Base-by-base conservation (phyloP, 2,888 invertebrate genomes). In the Lepidocyrtoides sp. region DNA sequence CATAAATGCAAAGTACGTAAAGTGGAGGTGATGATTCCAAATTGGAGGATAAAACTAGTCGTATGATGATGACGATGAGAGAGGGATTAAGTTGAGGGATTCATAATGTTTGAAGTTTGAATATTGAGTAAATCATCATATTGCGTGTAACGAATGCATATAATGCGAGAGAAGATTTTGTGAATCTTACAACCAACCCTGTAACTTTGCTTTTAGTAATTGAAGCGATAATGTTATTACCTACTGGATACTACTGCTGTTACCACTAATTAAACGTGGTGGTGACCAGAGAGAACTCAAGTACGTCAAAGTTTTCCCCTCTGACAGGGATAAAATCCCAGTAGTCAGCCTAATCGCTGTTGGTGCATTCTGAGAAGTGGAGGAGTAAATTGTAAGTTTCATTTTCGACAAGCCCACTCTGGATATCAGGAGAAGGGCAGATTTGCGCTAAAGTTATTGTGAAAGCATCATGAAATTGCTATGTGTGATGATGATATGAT, bases 71-170 rank as follows among this genome's bases (percentile, higher is more conserved):
- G 77, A 77, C 44, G 72, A 75, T 75, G 72, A 75, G 26, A 29
- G 48, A 29, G 51, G 77, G 51, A 77, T 77, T 72, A 72, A 14
- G 44, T 44, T 29, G 54, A 77, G 77, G 20, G 51, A 51, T 77
- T n/a, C 29, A n/a, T 77, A 77, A 77, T 77, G 77, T 77, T 77
- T 77, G 77, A 77, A 77, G 77, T 77, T 77, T 77, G 77, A 77
- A 77, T 77, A 77, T 77, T 77, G 77, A 32, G 77, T 54, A 77
- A 77, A 77, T 77, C 77, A 77, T 51, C n/a, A 51, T n/a, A n/a
- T n/a, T n/a, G n/a, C n/a, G 29, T 26, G 29, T 23, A 32, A 29
- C 0, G 23, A 1, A 32, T 0, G 17, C 17, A 77, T 10, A n/a
- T 48, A 48, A 57, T 2, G 0, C 23, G 26, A 17, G 2, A 8